Base-by-base conservation (phyloP, 2,113 vertebrate species). In the Oncorhynchus clarkii region DNA sequence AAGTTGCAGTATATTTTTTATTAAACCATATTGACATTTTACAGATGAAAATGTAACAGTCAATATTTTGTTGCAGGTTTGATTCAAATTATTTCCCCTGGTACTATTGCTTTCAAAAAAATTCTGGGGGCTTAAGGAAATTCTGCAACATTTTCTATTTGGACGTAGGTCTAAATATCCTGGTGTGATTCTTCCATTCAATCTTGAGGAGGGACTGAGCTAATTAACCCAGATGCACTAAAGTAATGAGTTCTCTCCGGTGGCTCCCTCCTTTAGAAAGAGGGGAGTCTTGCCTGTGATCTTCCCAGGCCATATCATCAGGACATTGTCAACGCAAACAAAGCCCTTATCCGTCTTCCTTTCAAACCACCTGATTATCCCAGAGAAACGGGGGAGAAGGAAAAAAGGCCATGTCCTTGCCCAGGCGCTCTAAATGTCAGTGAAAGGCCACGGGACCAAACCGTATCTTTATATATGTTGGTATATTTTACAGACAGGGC, bases 351-450 rank as follows among this genome's bases (percentile, higher is more conserved):
- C 95, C 93, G 90, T 78, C 88, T 90, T 90, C 93, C 93, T 95
- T 96, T 96, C 95, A 95, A 93, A 94, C 91, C 93, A 94, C 92
- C 92, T 93, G 95, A 97, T 96, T 95, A 95, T 94, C 93, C 90
- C 83, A 78, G 88, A 93, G 93, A 94, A 94, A 95, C 85, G 89
- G 90, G 12, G 91, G 90, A 91, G 89, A 91, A 91, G 94, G 89
- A 94, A 92, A 92, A 95, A 95, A 95, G 92, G 94, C 88, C 70
- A 77, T 93, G 93, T 93, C 94, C 95, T 96, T 95, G 94, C 88
- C 89, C 89, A 86, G 89, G 84, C 90, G 87, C 88, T 87, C 88
- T 85, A 95, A 95, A 96, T 96, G 96, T 96, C 95, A 96, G 88
- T 24, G 74, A 92, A 92, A 91, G 91, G 93, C 93, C 93, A 92